phyloP scores from a whole-genome alignment of 2,888 invertebrate species.

The Philereme vetulata region DNA sequence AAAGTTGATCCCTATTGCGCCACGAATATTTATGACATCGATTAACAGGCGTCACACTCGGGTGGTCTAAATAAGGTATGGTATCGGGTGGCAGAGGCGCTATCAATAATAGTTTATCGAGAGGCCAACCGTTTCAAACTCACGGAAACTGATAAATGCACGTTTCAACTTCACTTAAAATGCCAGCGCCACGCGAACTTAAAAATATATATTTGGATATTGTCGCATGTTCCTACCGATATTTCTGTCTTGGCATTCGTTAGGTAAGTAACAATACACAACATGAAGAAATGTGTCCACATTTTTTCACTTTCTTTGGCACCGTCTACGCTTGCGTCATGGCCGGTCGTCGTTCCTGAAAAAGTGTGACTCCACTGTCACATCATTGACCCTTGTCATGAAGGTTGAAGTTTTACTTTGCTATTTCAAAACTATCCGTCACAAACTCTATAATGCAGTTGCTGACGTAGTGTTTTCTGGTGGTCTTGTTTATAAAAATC shows the following conservation, averaged over 20 bases:
- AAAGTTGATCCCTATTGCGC: constrained; percentile 71
- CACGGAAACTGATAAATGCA: constrained; percentile 58
- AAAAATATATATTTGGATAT: constrained; percentile 43
- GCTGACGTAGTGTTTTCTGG: too few species aligned
- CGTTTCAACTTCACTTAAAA: constrained; percentile 47
- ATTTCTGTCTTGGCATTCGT: constrained; percentile 59
- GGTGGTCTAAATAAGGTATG: constrained; percentile 63
- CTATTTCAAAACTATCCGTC: constrained; percentile 10
- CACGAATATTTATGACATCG: constrained; percentile 71
- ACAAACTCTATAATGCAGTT: background rate
- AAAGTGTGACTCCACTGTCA: constrained; percentile 54
- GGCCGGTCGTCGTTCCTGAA: constrained; percentile 70
- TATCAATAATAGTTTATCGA: constrained; percentile 67
- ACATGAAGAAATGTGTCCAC: constrained; percentile 45
- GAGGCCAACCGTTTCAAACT: constrained; percentile 64
- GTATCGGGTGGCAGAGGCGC: constrained; percentile 51
- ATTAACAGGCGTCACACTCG: constrained; percentile 56
- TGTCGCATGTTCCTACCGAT: constrained; percentile 48
- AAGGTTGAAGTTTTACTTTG: constrained; percentile 44
- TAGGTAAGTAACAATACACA: constrained; percentile 44
- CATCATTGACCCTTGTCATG: constrained; percentile 56
- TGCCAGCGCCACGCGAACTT: constrained; percentile 39
- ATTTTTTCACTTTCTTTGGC: constrained; percentile 56
- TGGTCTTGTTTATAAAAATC: too few species aligned
- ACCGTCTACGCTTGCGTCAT: constrained; percentile 57